Conservation (phyloP, 2,113 vertebrate genomes). For the Ailuropoda melanoleuca region DNA sequence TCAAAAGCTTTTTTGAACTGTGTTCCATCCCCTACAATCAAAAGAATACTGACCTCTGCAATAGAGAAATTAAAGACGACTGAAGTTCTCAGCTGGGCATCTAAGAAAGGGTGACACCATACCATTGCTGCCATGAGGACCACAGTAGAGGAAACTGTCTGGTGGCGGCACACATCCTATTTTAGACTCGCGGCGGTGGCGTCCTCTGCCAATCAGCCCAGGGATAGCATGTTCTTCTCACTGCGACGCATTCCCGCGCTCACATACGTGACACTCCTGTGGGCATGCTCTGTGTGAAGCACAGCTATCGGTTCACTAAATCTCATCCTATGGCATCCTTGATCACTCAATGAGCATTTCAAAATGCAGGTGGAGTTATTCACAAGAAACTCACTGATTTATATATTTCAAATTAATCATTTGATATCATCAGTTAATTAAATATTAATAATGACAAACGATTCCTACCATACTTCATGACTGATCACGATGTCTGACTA, state of each 20-base stretch:
- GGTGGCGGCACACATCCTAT: accelerated
- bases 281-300: background rate
- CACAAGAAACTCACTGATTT: background rate
- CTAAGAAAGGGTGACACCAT: background rate
- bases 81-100: background rate
- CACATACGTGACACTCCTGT: too few species aligned
- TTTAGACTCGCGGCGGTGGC: background rate
- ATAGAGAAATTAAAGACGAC: background rate
- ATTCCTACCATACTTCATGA: background rate
- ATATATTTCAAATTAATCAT: background rate
- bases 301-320: background rate
- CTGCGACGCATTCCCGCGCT: too few species aligned
- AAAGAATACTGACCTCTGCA: background rate
- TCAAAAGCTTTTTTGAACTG: background rate
- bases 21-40: background rate
- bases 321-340: background rate
- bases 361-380: background rate
- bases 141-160: background rate
- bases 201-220: background rate
- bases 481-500: background rate
- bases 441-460: background rate
- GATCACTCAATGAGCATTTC: background rate
- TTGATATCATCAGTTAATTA: background rate
- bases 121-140: accelerated
- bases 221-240: background rate